Evolutionary conservation across 2,113 vertebrate genomes (phyloP).

Genomic region (Tichodroma muraria): DNA sequence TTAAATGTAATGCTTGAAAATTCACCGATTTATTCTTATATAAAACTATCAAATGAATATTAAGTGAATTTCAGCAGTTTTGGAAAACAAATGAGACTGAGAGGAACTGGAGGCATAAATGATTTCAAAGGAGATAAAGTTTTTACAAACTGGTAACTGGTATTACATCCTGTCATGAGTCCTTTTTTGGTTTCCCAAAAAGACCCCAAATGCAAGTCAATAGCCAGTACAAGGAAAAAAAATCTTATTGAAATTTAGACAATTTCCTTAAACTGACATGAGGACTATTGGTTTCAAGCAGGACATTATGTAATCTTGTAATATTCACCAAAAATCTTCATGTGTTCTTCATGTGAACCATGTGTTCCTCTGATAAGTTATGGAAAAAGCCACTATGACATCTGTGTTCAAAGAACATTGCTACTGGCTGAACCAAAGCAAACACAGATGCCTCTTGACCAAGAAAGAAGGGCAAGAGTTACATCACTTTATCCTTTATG

Average conservation of each 20-base stretch:
- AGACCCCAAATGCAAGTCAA: neutral
- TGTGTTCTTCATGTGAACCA: neutral
- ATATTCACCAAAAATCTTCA: neutral
- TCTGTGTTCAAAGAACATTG: neutral
- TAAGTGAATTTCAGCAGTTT: neutral
- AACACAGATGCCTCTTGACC: neutral
- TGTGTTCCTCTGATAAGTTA: neutral
- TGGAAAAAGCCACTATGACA: neutral
- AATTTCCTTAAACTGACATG: neutral
- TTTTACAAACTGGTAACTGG: neutral
- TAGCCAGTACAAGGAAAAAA: neutral
- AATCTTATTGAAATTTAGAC: neutral
- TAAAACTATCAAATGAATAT: neutral
- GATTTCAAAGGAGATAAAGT: neutral
- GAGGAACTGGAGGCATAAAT: neutral
- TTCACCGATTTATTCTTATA: slow-evolving; percentile 1
- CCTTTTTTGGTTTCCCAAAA: neutral
- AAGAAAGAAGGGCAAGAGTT: neutral
- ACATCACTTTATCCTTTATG: neutral
- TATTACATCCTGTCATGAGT: neutral
- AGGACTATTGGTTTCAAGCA: neutral
- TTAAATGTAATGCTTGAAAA: slow-evolving; percentile 28
- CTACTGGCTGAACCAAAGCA: neutral
- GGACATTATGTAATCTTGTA: neutral
- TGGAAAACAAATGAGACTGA: neutral